These are phyloP conservation scores for Seladonia tumulorum DNA, from an alignment of 2,888 invertebrate species.

Conservation along the genomic window DNA sequence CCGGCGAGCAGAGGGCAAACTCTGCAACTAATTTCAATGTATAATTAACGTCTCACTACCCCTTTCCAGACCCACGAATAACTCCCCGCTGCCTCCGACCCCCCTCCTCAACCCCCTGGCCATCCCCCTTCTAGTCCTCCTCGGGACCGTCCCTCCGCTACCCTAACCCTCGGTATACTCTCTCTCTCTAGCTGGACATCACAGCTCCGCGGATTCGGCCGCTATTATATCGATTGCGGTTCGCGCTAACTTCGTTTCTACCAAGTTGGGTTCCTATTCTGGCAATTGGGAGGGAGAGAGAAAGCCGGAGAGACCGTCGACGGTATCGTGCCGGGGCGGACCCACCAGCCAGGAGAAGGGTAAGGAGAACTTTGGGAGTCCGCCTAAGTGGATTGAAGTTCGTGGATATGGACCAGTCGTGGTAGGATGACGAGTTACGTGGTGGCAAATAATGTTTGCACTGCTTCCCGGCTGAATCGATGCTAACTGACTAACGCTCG, in stretches of 20 bases:
- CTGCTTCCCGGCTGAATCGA: slow-evolving; percentile 70
- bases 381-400: slow-evolving; percentile 81
- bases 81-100: slow-evolving; percentile 66
- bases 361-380: slow-evolving; percentile 77
- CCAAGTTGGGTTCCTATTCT: slow-evolving; percentile 78
- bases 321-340: neutral
- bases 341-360: slow-evolving; percentile 26
- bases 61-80: slow-evolving; percentile 73
- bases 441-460: slow-evolving; percentile 72
- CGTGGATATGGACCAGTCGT: slow-evolving; percentile 72
- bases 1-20: slow-evolving; percentile 82
- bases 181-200: slow-evolving; percentile 75
- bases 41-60: slow-evolving; percentile 84
- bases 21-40: slow-evolving; percentile 85
- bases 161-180: slow-evolving; percentile 64
- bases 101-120: neutral
- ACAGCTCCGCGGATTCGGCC: slow-evolving; percentile 80
- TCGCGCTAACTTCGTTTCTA: slow-evolving; percentile 82
- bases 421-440: slow-evolving; percentile 73
- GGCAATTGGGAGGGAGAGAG: slow-evolving; percentile 70
- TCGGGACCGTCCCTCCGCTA: slow-evolving; percentile 65
- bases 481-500: slow-evolving; percentile 70
- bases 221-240: slow-evolving; percentile 83
- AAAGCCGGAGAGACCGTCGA: slow-evolving; percentile 16
- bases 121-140: neutral